These are phyloP conservation scores for Celastrina argiolus DNA, from an alignment of 2,888 invertebrate genomes.

Conservation along the genomic window DNA sequence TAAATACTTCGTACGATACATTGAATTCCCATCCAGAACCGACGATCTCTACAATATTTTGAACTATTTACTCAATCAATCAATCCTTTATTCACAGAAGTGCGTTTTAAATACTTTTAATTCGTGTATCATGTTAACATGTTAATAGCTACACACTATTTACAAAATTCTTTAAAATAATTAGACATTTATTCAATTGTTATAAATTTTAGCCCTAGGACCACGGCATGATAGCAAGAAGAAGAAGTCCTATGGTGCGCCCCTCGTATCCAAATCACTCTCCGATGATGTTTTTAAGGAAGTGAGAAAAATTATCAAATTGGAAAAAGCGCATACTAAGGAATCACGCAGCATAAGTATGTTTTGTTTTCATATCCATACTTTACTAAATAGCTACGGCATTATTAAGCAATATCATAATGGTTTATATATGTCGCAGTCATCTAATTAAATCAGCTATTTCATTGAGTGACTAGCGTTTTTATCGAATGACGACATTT, in stretches of 20 bases:
- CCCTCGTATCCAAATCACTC: constrained; percentile 55
- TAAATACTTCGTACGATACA: neutral
- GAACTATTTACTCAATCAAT: neutral
- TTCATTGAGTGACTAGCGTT: too few relatives aligned
- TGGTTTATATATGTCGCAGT: too few relatives aligned
- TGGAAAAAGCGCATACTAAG: constrained; percentile 57
- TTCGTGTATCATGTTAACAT: too few relatives aligned
- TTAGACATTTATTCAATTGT: too few relatives aligned
- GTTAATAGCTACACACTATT: too few relatives aligned
- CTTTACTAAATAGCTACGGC: neutral
- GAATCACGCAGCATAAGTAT: constrained; percentile 45
- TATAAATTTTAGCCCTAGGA: constrained; percentile 47
- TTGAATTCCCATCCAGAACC: neutral
- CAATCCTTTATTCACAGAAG: too few relatives aligned
- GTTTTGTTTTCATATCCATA: neutral
- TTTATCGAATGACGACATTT: too few relatives aligned
- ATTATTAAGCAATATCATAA: too few relatives aligned
- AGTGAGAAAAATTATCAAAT: constrained; percentile 48
- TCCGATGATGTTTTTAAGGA: constrained; percentile 60
- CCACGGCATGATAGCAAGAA: constrained; percentile 39
- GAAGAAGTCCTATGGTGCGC: constrained; percentile 41
- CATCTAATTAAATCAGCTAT: too few relatives aligned
- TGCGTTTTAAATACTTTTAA: too few relatives aligned
- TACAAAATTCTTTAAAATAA: too few relatives aligned
- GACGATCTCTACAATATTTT: too few relatives aligned